Conservation (phyloP, 2,888 invertebrate genomes). For the Luffia ferchaultella region DNA sequence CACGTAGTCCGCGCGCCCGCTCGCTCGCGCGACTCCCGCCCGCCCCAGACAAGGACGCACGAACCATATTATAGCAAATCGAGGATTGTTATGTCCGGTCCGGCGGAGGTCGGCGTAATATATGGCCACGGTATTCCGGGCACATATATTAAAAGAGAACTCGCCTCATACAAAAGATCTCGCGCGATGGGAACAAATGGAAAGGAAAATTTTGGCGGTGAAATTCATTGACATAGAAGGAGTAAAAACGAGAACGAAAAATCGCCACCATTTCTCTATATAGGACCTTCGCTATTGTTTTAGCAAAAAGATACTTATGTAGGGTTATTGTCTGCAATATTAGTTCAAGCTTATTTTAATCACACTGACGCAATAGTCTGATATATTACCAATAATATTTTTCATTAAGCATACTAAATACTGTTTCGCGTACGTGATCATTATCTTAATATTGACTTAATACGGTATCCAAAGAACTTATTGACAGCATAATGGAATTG, state of each 20-base stretch:
- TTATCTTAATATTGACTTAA: no score
- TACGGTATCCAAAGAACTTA: no score
- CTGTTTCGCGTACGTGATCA: no score
- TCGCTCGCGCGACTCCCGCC: conserved; percentile 38
- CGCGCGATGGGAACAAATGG: conserved; percentile 65
- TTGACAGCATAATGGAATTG: no score
- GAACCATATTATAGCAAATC: conserved; percentile 60
- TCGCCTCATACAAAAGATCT: conserved; percentile 66
- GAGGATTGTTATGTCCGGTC: conserved; percentile 68
- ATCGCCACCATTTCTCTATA: conserved; percentile 42
- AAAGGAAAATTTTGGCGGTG: conserved; percentile 59
- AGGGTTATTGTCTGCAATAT: no score
- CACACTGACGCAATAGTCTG: no score
- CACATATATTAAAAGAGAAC: conserved; percentile 66
- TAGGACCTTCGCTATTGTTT: conserved; percentile 20
- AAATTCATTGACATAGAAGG: conserved; percentile 53
- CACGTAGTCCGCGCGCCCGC: conserved; percentile 57
- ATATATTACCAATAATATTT: no score
- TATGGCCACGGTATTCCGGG: conserved; percentile 67
- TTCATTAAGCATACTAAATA: no score
- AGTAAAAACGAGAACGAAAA: conserved; percentile 41
- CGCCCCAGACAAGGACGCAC: conserved; percentile 29
- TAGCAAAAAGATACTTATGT: conserved; percentile 3
- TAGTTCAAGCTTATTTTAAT: no score
- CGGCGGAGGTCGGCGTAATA: conserved; percentile 66